Evolutionary conservation across 2,113 vertebrate species (phyloP).

Genomic region (Axis porcinus): DNA sequence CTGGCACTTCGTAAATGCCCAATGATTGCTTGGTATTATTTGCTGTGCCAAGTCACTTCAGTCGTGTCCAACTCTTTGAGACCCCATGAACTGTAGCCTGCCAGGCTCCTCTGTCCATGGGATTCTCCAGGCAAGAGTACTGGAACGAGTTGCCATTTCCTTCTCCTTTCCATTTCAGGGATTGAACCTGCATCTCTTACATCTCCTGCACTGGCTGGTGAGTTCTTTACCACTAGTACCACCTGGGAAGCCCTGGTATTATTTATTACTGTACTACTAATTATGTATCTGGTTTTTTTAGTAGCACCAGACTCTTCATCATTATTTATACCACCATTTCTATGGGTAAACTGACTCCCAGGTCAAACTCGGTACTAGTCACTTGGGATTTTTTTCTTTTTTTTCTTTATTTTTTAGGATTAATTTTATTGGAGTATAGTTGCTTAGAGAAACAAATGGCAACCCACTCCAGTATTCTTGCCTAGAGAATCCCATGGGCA

Average conservation of each 20-base stretch:
- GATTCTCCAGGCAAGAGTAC: background rate
- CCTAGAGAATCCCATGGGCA: background rate
- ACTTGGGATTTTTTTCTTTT: background rate
- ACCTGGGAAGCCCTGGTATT: background rate
- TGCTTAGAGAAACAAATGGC: background rate
- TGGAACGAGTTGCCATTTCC: background rate
- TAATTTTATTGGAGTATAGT: background rate
- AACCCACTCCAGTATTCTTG: background rate
- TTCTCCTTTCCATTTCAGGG: background rate
- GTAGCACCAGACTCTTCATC: background rate
- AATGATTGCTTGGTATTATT: background rate
- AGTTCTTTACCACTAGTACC: background rate
- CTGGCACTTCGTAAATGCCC: background rate
- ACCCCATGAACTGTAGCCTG: background rate
- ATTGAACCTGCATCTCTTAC: background rate
- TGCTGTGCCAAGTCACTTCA: background rate
- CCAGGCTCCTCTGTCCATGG: background rate
- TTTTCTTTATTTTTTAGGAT: background rate
- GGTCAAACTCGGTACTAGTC: background rate
- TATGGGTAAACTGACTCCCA: background rate
- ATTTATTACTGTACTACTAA: background rate
- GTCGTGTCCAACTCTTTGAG: background rate
- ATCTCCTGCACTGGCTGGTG: background rate
- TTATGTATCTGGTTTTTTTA: background rate
- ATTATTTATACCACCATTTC: background rate